Evolutionary conservation across 2,113 vertebrate genomes (phyloP), one percentile per base, ranked within the genome.

Genomic region (Tichodroma muraria): DNA sequence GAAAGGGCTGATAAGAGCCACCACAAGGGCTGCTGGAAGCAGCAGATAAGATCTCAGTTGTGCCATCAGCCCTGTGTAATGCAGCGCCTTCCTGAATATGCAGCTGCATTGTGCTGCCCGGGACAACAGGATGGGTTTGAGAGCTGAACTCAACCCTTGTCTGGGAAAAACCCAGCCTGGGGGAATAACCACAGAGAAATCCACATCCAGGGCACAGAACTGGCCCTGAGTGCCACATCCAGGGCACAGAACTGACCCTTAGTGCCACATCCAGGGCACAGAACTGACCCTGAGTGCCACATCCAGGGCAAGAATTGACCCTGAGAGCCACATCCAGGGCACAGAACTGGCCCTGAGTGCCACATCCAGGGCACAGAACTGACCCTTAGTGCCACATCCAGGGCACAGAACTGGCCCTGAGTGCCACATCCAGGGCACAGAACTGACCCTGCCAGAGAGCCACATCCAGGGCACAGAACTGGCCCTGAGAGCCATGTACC

Each of bases 21-120:
- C 56, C 75, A 88, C 8, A 56, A 89, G 11, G 27, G 70, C 82
- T 85, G 82, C 82, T 90, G 80, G 61, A 82, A 72, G 75, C 60
- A 23, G 79, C 57, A 49, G 95, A 94, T 95, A 85, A 75, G 66
- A 94, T 94, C 90, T 93, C 75, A 56, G 14, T 33, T 60, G 54
- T 68, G 57, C 81, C 85, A 60, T 59, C 68, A 89, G 40, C 81
- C 17, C 60, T 71, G 12, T 11, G 16, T 45, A 54, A 54, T 50
- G 71, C 65, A 8, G 70, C 12, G 21, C 30, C 59, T 57, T 90
- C 88, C 77, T 92, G 88, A 93, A 93, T 82, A 88, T 76, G 66
- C 79, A 92, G 93, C 80, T 94, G 57, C 40, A 18, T 71, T 91
- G 78, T 85, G 70, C 3, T 88, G 81, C 28, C 31, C 13, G 6